Base-by-base conservation (phyloP, 2,888 invertebrate genomes). In the Brachyptera risi region DNA sequence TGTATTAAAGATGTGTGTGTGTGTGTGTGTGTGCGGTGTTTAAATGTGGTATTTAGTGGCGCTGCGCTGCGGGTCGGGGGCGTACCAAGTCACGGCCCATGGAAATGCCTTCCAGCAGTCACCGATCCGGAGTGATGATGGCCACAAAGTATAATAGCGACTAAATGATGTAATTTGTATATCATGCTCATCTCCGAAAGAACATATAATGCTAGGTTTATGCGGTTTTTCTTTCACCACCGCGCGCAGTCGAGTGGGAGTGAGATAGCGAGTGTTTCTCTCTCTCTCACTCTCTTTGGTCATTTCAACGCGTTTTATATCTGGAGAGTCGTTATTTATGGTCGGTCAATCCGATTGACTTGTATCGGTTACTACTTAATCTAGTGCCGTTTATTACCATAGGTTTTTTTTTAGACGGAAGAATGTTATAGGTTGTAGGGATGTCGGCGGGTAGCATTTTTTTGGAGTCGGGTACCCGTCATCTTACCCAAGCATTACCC, bases 131-230 rank as follows among this genome's bases (percentile, higher is more conserved):
- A n/a, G n/a, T n/a, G n/a, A n/a, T n/a, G n/a, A n/a, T n/a, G n/a
- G n/a, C n/a, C n/a, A n/a, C 31, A 15, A 11, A 7, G 19, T 2
- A 42, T 3, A 31, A 47, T n/a, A 21, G 23, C 47, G 42, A 24
- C 56, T 60, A 60, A 60, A 56, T 56, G 60, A 60, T 37, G 60
- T 60, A 60, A 60, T 60, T 60, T 60, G 60, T 56, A 60, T 35
- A 60, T 60, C 60, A 60, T 47, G 60, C 35, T 23, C 56, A 19
- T 31, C 19, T 47, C 13, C 19, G 17, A 3, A 44, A 24, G 47
- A 21, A 13, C 11, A 13, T 47, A 47, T 47, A 47, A 47, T 47
- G 47, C 47, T 47, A 47, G 47, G 47, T 47, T 47, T 21, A 21
- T 47, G 47, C 31, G 31, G 31, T 2, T 24, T 23, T 47, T 23